phyloP scores from a whole-genome alignment of 2,797 vertebrate genomes.

The Clarias fuscus region DNA sequence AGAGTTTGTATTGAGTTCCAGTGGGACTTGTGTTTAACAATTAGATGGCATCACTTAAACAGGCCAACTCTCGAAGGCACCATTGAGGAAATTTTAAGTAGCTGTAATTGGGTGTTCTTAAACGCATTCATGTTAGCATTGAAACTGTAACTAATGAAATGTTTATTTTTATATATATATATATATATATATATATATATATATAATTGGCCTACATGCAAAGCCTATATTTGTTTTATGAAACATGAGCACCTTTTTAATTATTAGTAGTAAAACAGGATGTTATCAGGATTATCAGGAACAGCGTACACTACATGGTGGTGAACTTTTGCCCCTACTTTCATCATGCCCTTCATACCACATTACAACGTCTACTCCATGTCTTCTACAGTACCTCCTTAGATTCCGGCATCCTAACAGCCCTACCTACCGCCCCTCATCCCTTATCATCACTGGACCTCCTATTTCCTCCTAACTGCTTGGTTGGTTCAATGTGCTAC shows the following conservation, averaged over 20 bases:
- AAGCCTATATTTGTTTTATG: background rate
- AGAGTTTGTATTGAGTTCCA: background rate
- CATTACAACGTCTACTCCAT: background rate
- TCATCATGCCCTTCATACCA: background rate
- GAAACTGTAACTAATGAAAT: background rate
- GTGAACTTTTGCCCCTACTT: background rate
- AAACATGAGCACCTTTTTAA: background rate
- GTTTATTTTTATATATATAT: background rate
- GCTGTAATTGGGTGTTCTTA: background rate
- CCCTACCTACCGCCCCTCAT: background rate
- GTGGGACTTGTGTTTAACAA: constrained; percentile 1
- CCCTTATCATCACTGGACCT: background rate
- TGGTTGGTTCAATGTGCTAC: background rate
- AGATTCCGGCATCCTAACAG: background rate
- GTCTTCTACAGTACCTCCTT: background rate
- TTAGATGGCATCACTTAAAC: constrained; percentile 6
- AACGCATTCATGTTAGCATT: background rate
- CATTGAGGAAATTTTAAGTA: constrained; percentile 1
- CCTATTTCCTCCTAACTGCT: background rate
- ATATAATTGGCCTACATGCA: too few relatives aligned
- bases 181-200: too few relatives aligned
- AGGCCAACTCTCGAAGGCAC: background rate
- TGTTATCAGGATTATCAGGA: too few relatives aligned
- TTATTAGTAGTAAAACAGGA: background rate
- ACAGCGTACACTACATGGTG: background rate